These are phyloP conservation scores for Palythoa grandis DNA, from an alignment of 92 coral and sea anemone genomes.

Conservation along the genomic window DNA sequence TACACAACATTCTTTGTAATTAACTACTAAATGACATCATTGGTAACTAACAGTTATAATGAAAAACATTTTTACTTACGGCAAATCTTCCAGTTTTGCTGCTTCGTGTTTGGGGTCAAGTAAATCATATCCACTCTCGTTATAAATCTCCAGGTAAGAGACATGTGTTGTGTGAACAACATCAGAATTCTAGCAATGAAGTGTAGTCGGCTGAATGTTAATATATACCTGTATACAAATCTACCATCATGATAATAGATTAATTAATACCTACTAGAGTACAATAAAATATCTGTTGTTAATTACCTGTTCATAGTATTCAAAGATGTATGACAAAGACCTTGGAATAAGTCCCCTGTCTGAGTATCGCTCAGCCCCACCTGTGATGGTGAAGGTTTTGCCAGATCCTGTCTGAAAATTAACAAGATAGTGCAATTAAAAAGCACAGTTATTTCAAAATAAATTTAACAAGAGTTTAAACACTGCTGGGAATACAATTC, in stretches of 20 bases:
- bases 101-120: slow-evolving; percentile 98
- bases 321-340: slow-evolving; percentile 91
- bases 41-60: too few species aligned
- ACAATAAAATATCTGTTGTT: not conserved
- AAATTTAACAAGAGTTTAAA: too few species aligned
- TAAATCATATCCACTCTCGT: slow-evolving; percentile 94
- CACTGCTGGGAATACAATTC: too few species aligned
- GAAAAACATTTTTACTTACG: slow-evolving; percentile 66
- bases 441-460: not conserved
- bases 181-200: slow-evolving; percentile 73
- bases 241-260: too few species aligned
- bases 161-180: slow-evolving; percentile 87
- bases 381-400: slow-evolving; percentile 95
- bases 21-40: too few species aligned
- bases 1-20: too few species aligned
- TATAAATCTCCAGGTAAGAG: slow-evolving; percentile 96
- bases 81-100: slow-evolving; percentile 90
- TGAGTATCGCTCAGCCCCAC: slow-evolving; percentile 94
- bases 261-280: too few species aligned
- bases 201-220: not conserved
- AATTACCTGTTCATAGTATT: slow-evolving; percentile 80
- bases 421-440: not conserved
- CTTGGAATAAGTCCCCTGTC: slow-evolving; percentile 99
- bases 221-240: too few species aligned
- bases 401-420: slow-evolving; percentile 94